Evolutionary conservation across 2,888 invertebrate species (phyloP).

Genomic region (Tetrapedia diversipes): DNA sequence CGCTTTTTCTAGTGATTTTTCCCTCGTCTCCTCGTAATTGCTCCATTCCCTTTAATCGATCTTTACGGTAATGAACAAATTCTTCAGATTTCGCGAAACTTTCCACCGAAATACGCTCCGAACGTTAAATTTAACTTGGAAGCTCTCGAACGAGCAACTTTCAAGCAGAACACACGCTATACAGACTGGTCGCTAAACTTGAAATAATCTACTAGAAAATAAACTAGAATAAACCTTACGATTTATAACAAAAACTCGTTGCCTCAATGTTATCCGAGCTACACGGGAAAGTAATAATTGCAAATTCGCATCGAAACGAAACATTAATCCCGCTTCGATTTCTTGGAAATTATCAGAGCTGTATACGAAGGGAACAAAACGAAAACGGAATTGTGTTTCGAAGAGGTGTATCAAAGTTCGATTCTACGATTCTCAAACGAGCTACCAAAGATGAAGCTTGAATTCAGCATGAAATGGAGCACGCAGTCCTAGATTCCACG

Average conservation of each 20-base stretch:
- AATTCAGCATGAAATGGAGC: constrained; percentile 45
- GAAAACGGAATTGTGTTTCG: constrained; percentile 25
- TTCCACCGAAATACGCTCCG: too few species aligned
- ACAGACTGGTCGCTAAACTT: too few species aligned
- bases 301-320: too few species aligned
- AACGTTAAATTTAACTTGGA: not conserved
- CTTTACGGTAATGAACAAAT: not conserved
- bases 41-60: constrained; percentile 7
- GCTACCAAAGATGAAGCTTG: constrained; percentile 37
- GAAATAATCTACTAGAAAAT: too few species aligned
- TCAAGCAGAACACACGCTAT: too few species aligned
- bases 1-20: not conserved
- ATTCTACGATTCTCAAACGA: constrained; percentile 32
- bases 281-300: too few species aligned
- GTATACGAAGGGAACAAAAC: constrained; percentile 1
- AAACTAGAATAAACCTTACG: too few species aligned
- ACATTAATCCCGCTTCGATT: not conserved
- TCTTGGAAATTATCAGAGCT: not conserved
- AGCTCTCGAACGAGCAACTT: not conserved
- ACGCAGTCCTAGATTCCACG: constrained; percentile 44
- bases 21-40: not conserved
- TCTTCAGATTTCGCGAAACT: not conserved
- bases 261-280: too few species aligned
- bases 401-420: constrained; percentile 38
- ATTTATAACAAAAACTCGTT: too few species aligned